Conservation (phyloP, 2,797 vertebrate genomes). For the Xyrichtys novacula region DNA sequence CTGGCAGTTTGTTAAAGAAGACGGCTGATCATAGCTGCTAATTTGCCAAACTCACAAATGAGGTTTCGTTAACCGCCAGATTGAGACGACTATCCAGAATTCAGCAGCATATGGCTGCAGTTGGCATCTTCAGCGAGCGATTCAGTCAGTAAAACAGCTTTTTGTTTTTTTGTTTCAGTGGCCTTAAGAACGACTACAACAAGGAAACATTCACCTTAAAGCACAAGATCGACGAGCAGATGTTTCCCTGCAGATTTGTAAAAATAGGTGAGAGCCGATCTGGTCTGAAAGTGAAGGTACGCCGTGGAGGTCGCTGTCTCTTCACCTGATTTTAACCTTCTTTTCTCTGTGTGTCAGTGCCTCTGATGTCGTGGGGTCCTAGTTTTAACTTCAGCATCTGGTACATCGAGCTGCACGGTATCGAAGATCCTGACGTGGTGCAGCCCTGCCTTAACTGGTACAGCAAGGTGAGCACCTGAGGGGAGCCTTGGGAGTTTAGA, state of each 20-base stretch:
- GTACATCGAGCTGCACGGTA: conserved; percentile 98
- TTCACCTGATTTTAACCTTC: background rate
- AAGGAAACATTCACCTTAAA: conserved; percentile 99
- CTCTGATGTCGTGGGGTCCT: conserved; percentile 98
- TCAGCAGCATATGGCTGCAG: background rate
- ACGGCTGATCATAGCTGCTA: background rate
- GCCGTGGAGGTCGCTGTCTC: background rate
- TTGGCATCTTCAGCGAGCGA: background rate
- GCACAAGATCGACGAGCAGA: conserved; percentile 99
- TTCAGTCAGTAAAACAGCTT: conserved; percentile 5
- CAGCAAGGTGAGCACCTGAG: conserved; percentile 91
- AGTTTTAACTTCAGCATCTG: conserved; percentile 99
- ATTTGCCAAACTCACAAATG: background rate
- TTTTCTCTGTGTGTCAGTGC: conserved; percentile 83
- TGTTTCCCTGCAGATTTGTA: conserved; percentile 99
- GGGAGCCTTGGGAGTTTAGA: background rate
- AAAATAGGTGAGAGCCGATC: conserved; percentile 94
- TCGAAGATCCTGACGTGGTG: conserved; percentile 97
- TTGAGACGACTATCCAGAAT: background rate
- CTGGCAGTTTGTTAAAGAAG: conserved; percentile 3
- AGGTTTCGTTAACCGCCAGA: conserved; percentile 11
- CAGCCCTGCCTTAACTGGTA: conserved; percentile 99
- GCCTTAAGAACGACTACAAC: conserved; percentile 99
- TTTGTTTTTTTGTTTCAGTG: conserved; percentile 80
- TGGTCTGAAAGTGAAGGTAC: background rate